Conservation (phyloP, 1,140 invertebrate species). For the Trichogramma pretiosum region DNA sequence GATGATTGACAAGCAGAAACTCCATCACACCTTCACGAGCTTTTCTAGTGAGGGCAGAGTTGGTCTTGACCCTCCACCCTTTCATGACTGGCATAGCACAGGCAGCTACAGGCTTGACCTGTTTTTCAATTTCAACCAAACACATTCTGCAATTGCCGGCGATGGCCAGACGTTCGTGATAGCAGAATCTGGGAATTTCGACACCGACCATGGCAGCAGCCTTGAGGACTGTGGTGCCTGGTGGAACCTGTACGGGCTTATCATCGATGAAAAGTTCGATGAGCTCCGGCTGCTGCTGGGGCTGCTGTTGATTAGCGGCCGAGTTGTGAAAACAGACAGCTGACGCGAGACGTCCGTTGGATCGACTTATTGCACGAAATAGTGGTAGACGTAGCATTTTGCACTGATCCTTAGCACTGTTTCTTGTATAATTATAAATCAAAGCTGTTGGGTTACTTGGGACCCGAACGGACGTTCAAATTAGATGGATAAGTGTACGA, state of each 20-base stretch:
- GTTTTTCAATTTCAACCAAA: slow-evolving; percentile 97
- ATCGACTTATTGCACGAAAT: too few species aligned
- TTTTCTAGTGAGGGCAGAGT: slow-evolving; percentile 89
- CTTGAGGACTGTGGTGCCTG: slow-evolving; percentile 96
- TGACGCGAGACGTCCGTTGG: too few species aligned
- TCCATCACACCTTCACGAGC: slow-evolving; percentile 99
- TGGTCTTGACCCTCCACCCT: slow-evolving; percentile 93
- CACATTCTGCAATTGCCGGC: slow-evolving; percentile 99
- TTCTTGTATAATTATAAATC: too few species aligned
- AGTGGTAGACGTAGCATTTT: too few species aligned
- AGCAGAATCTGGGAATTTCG: slow-evolving; percentile 98
- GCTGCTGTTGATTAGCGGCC: slow-evolving; percentile 24
- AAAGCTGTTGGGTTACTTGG: too few species aligned
- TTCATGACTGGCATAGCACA: slow-evolving; percentile 99
- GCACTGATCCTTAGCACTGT: too few species aligned
- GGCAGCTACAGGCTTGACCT: slow-evolving; percentile 91
- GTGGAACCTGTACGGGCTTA: slow-evolving; percentile 85
- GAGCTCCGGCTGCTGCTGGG: slow-evolving; percentile 56
- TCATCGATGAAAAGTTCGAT: slow-evolving; percentile 98
- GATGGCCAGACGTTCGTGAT: slow-evolving; percentile 95
- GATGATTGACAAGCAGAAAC: slow-evolving; percentile 96
- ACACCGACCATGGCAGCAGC: slow-evolving; percentile 92
- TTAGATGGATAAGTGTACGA: too few species aligned
- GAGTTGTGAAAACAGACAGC: too few species aligned
- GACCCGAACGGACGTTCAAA: too few species aligned